These are phyloP conservation scores for rat (Rattus norvegicus) DNA, from an alignment of 2,113 vertebrate species.

Conservation along the genomic window DNA sequence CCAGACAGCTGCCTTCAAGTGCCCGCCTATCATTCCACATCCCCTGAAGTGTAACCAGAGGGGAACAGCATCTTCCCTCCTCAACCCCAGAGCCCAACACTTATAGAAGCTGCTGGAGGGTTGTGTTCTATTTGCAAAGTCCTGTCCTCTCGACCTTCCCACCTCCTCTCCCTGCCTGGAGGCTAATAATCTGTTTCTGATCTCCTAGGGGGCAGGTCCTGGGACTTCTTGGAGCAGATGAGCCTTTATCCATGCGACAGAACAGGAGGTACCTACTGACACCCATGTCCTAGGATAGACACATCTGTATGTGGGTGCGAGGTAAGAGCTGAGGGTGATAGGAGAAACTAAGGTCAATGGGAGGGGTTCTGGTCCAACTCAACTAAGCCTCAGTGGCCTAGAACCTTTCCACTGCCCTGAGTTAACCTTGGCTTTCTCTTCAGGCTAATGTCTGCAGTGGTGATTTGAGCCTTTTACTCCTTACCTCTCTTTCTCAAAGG, in stretches of 20 bases:
- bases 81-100: not conserved
- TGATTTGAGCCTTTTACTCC: not conserved
- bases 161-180: not conserved
- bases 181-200: not conserved
- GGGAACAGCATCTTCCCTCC: not conserved
- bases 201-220: not conserved
- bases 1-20: not conserved
- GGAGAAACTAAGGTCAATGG: not conserved
- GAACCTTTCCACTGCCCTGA: accelerated
- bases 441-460: not conserved
- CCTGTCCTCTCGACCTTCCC: not conserved
- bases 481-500: not conserved
- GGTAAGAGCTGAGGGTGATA: too few species aligned
- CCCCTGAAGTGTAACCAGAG: not conserved
- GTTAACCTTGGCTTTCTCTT: not conserved
- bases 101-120: not conserved
- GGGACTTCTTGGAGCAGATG: not conserved
- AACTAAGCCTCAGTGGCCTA: not conserved
- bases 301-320: not conserved
- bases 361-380: not conserved
- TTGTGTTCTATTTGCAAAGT: not conserved
- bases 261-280: not conserved
- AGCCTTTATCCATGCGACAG: not conserved
- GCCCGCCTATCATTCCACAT: not conserved
- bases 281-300: not conserved